Conservation (phyloP, 2,113 vertebrate genomes). For the Rhea americana region DNA sequence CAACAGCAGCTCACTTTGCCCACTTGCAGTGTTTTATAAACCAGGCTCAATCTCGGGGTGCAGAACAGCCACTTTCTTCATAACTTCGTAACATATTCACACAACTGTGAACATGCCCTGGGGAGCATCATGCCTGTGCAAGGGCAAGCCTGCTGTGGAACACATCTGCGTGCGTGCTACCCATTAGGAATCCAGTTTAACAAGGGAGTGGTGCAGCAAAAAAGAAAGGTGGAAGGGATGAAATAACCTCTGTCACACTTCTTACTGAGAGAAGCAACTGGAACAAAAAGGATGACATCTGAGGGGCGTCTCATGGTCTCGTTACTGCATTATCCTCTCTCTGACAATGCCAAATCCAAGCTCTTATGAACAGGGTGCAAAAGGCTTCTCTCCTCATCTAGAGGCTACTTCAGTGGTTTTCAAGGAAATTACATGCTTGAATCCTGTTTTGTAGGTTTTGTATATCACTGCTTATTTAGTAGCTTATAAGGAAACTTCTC, state of each 20-base stretch:
- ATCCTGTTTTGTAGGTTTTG: not conserved
- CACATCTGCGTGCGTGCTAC: fast-evolving
- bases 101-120: fast-evolving
- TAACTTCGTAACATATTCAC: not conserved
- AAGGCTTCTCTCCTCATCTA: not conserved
- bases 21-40: not conserved
- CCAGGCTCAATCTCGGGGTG: fast-evolving
- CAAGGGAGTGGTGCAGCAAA: not conserved
- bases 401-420: not conserved
- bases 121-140: not conserved
- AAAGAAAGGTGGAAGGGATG: not conserved
- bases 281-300: not conserved
- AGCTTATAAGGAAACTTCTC: not conserved
- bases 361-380: not conserved
- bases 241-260: not conserved
- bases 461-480: not conserved
- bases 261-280: not conserved
- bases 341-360: not conserved
- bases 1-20: not conserved
- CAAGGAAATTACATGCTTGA: not conserved
- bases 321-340: not conserved
- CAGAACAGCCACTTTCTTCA: not conserved
- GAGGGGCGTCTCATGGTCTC: not conserved
- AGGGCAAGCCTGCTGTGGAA: not conserved
- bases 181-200: not conserved